Evolutionary conservation across 1,140 invertebrate genomes (phyloP), one percentile per base, ranked within the genome.

Genomic region (Sarcophaga bullata): DNA sequence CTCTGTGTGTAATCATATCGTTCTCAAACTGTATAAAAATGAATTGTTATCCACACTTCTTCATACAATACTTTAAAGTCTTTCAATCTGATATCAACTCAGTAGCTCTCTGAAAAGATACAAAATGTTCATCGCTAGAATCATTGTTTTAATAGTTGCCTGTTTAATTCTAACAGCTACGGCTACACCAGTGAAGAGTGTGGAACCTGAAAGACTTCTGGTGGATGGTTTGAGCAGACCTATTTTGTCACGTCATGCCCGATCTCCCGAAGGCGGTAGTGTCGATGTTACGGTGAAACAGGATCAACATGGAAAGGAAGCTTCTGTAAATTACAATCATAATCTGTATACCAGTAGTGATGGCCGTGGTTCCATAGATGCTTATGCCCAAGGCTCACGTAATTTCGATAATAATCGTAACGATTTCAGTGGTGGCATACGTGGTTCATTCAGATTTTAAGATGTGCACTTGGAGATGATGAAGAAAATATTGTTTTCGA

Each of bases 371-470:
- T 84, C 19, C 49, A 84, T 88, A 10, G 87, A 88, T 84, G 87
- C 87, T 83, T 87, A 88, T 73, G 87, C 87, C 13, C 86, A 88
- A 82, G 87, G 85, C 50, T 84, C 81, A 37, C 72, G 87, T 0
- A 87, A 88, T 46, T 85, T 88, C 8, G 86, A 88, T 58, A n/a
- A 76, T 8, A 88, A 88, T 75, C 87, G 85, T 25, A 88, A 88
- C 54, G 17, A 86, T 83, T 85, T 82, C 46, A 84, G 83, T 17
- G 76, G 48, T 80, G 76, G 76, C 49, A 80, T 80, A n/a, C 17
- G 19, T 72, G 19, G 62, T 17, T 72, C 17, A n/a, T 72, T 37
- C 25, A 76, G 75, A 15, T 87, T 88, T 73, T 88, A 85, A 84
- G 62, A 8, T 72, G 17, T 19, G 17, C n/a, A 0, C 8, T n/a